Evolutionary conservation across 2,888 invertebrate genomes (phyloP), one percentile per base, ranked within the genome.

Genomic region (Conistra vaccinii): DNA sequence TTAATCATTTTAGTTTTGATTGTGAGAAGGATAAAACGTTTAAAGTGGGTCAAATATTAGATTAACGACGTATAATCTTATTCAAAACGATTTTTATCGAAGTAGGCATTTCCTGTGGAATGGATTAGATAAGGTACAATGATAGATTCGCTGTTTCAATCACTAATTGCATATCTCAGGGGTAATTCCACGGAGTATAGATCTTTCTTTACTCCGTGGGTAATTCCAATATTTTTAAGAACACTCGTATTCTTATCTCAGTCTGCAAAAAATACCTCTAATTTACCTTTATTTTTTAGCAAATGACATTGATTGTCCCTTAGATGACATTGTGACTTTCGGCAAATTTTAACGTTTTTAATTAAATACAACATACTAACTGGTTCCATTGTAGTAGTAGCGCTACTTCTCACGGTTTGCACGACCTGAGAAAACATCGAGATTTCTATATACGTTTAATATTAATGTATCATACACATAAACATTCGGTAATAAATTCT

Each of bases 21-120:
- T 45, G 1, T 69, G 10, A 57, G 69, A 35, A 35, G 26, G 1
- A 2, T 7, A 45, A 69, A 45, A 23, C 17, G 12, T 39, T 71
- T 20, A 12, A 39, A 39, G 20, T 51, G 9, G 26, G 53, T 73
- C 42, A 53, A 61, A 26, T 29, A 53, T 29, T 26, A 32, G 60
- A 32, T 61, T 73, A 39, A 39, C 39, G n/a, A 58, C 39, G 17
- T 9, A 58, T 9, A 48, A 39, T 70, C 57, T n/a, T 29, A n/a
- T 20, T 69, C 17, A 51, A n/a, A 71, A 26, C 7, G 23, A 23
- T 7, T 4, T 45, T 65, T 65, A 48, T 29, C 45, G 23, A 12
- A 29, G 23, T 51, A n/a, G n/a, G n/a, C n/a, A 51, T 26, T 29
- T 60, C n/a, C 29, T 73, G n/a, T 32, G 20, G 29, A 48, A 39